Conservation (phyloP, 1,140 invertebrate species). For the Pristionchus pacificus region DNA sequence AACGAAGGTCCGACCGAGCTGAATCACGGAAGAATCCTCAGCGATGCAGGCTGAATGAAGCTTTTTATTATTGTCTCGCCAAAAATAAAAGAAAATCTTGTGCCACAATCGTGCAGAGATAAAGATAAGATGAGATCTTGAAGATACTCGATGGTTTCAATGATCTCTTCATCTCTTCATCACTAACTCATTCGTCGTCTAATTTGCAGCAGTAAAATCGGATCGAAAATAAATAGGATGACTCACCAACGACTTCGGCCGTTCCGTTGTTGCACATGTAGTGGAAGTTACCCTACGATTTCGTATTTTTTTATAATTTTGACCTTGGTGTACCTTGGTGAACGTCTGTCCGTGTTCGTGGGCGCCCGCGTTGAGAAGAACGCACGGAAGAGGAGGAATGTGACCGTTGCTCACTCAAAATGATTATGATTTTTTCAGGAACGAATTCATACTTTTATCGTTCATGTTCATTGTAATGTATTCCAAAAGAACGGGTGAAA, state of each 20-base stretch:
- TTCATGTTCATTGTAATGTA: neutral
- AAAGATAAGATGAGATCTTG: no score
- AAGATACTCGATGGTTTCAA: no score
- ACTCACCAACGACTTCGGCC: slow-evolving; percentile 54
- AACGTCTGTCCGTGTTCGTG: slow-evolving; percentile 56
- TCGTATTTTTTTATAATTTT: neutral
- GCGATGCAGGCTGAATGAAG: slow-evolving; percentile 50
- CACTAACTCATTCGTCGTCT: neutral
- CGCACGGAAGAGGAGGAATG: slow-evolving; percentile 48
- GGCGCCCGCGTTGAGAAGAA: slow-evolving; percentile 46
- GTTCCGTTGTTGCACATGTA: slow-evolving; percentile 54
- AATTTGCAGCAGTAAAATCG: slow-evolving; percentile 1
- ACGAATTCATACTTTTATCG: neutral
- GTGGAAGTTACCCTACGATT: slow-evolving; percentile 45
- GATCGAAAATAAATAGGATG: neutral
- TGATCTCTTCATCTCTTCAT: no score
- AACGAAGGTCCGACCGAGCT: slow-evolving; percentile 52
- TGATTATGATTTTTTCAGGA: neutral
- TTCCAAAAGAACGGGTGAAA: slow-evolving; percentile 6
- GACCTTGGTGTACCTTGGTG: slow-evolving; percentile 37
- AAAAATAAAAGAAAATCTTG: no score
- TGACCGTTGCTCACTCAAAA: slow-evolving; percentile 42
- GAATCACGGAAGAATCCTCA: slow-evolving; percentile 55
- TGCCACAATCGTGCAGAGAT: no score
- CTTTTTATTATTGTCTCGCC: no score